These are phyloP conservation scores for Tetramorium simillimum DNA, from an alignment of 1,140 invertebrate genomes.

Conservation along the genomic window DNA sequence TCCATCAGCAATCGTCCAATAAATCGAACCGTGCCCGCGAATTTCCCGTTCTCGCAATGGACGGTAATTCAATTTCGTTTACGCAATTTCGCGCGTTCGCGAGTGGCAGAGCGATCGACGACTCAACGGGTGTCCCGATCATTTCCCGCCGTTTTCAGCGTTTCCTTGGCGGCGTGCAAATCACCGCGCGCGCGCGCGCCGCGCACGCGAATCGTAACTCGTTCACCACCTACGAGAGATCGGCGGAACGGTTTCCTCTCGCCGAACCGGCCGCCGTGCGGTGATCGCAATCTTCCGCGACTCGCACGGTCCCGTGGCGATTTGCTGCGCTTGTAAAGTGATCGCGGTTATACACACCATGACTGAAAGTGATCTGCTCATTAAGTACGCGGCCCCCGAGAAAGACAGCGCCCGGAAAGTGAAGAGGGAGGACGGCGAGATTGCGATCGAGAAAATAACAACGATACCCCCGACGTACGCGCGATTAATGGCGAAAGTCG, in stretches of 20 bases:
- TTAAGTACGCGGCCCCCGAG: constrained; percentile 63
- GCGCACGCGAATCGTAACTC: constrained; percentile 46
- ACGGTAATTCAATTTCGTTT: constrained; percentile 74
- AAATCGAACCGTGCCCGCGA: constrained; percentile 68
- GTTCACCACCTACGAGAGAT: constrained; percentile 33
- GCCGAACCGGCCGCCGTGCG: not conserved
- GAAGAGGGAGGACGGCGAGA: constrained; percentile 49
- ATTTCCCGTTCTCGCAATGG: constrained; percentile 54
- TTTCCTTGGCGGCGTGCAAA: not conserved
- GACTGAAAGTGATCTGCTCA: constrained; percentile 72
- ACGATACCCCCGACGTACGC: constrained; percentile 61
- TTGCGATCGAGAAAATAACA: constrained; percentile 73
- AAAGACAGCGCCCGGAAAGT: constrained; percentile 64
- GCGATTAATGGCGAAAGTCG: constrained; percentile 68
- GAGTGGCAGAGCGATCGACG: constrained; percentile 42
- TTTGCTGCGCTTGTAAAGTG: constrained; percentile 64
- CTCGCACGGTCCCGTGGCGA: constrained; percentile 45
- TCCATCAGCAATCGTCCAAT: constrained; percentile 60
- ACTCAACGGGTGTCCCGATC: constrained; percentile 67
- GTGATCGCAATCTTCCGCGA: constrained; percentile 52
- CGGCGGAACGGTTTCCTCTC: constrained; percentile 20
- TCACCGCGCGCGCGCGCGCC: constrained; percentile 17
- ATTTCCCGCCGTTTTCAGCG: constrained; percentile 4
- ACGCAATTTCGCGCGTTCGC: constrained; percentile 72
- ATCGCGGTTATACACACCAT: constrained; percentile 60